Base-by-base conservation (phyloP, 2,888 invertebrate species). In the Drosophila testacea region DNA sequence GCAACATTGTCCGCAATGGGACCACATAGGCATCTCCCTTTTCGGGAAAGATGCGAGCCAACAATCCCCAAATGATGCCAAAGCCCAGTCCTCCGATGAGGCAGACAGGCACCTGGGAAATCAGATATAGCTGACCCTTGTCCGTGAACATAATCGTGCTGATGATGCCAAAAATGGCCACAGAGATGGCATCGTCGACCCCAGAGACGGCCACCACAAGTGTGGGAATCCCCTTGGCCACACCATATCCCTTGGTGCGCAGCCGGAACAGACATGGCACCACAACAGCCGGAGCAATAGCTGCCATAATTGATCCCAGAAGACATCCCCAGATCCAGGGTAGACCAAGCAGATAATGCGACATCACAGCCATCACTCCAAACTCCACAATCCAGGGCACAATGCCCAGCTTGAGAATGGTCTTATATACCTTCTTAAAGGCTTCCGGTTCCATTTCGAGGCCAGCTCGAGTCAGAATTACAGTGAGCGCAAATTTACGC, bases 221-320 rank as follows among this genome's bases (percentile, higher is more conserved):
- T 0, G 99, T 99, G 0, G 99, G 98, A 57, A 99, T 97, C 16
- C 99, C 99, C 94, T 98, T 98, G 42, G 96, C 96, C 2, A 98
- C 96, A 0, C 99, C 99, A 90, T 97, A 98, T 4, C 97, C 97
- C 91, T 96, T 96, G 62, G 95, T 95, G 10, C 98, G 95, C 10
- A 99, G 93, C 42, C 96, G 94, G 91, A 98, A 96, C 71, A 99
- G 94, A 79, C 97, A 97, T 0, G 99, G 98, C 11, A 99, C 98
- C 7, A 99, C 96, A 7, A 99, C 98, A 4, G 99, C 99, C 0
- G 99, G 99, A 0, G 98, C 98, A 0, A 99, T 98, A 0, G 98
- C 99, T 0, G 98, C 97, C 72, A 98, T 93, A 57, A 97, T 95
- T 42, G 96, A 95, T 6, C 98, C 98, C 38, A 98, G 93, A 59